These are phyloP conservation scores for Steinernema feltiae DNA, from an alignment of 1,140 invertebrate genomes.

Conservation along the genomic window DNA sequence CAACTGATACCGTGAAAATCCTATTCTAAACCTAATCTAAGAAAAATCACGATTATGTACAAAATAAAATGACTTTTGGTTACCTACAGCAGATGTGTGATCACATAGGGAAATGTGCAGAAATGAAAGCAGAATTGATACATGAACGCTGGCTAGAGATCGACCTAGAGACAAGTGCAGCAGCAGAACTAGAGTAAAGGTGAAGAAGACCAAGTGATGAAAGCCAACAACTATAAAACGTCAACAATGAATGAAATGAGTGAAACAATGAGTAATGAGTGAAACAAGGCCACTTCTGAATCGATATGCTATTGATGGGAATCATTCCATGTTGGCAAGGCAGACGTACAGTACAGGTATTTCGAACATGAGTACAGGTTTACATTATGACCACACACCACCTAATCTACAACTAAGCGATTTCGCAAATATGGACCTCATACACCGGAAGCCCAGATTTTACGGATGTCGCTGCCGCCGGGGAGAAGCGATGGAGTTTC, in stretches of 20 bases:
- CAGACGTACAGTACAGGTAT: conserved; percentile 5
- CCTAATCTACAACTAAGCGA: neutral
- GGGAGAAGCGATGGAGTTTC: neutral
- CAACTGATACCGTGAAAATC: too few relatives aligned
- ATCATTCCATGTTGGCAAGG: conserved; percentile 11
- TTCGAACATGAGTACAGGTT: neutral
- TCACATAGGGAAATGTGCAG: neutral
- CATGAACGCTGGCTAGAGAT: neutral
- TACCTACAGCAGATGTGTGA: conserved; percentile 11
- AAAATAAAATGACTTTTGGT: conserved; percentile 7
- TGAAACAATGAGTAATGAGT: neutral
- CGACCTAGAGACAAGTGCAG: neutral
- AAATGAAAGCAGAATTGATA: neutral
- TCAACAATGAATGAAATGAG: neutral
- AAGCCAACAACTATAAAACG: neutral
- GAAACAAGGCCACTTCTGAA: conserved; percentile 4
- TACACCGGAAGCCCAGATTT: neutral
- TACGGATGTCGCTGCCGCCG: neutral
- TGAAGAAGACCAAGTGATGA: neutral
- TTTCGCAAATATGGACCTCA: neutral
- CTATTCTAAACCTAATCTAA: conserved; percentile 8
- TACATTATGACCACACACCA: neutral
- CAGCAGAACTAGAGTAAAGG: neutral
- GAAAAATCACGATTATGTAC: neutral
- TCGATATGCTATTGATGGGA: neutral